These are phyloP conservation scores for Enteromius trimaculatus DNA, from an alignment of 2,797 vertebrate genomes.

Conservation along the genomic window DNA sequence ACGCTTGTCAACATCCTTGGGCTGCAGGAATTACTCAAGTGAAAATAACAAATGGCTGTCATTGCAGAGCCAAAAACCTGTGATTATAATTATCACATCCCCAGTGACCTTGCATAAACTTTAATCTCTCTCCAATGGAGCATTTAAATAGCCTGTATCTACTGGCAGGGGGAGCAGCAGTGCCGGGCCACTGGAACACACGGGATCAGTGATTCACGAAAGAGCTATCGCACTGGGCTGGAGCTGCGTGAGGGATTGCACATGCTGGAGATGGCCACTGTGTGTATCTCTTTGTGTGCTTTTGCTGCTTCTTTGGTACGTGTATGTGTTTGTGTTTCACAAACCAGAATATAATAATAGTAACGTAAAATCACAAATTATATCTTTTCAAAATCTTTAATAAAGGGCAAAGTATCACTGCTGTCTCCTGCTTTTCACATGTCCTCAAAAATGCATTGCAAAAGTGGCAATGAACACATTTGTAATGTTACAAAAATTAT, in stretches of 20 bases:
- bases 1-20: constrained; percentile 96
- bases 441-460: background rate
- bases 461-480: background rate
- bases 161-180: constrained; percentile 75
- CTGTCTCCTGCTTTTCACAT: background rate
- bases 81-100: constrained; percentile 99
- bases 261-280: constrained; percentile 39
- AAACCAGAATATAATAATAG: background rate
- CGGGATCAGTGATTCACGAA: constrained; percentile 78
- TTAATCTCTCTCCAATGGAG: constrained; percentile 99
- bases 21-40: constrained; percentile 93
- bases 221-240: constrained; percentile 68
- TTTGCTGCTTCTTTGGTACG: background rate
- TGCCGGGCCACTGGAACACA: constrained; percentile 72
- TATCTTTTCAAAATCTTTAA: background rate
- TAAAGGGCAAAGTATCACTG: background rate
- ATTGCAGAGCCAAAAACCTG: constrained; percentile 99
- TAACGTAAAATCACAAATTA: background rate
- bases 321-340: constrained; percentile 22
- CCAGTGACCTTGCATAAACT: constrained; percentile 99
- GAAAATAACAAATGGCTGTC: constrained; percentile 99
- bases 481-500: background rate
- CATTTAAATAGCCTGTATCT: constrained; percentile 98
- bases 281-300: constrained; percentile 39
- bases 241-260: constrained; percentile 60